A percentile compares a stretch with the other conserved stretches of the same genome.
phyloP scores from a whole-genome alignment of 2,113 vertebrate genomes.

The Condylura cristata region DNA sequence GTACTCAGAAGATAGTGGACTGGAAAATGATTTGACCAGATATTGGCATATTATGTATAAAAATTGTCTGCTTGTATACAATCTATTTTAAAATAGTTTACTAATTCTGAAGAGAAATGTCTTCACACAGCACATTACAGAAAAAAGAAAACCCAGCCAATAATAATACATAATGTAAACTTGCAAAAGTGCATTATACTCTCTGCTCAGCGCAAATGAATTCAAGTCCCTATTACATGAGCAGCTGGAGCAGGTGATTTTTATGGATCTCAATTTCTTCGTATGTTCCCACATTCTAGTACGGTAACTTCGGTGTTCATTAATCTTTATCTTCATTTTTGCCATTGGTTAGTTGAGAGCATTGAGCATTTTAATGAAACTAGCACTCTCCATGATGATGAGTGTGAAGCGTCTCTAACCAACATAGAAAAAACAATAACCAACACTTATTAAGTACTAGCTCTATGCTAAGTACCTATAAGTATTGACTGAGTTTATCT shows the following conservation, averaged over 20 bases:
- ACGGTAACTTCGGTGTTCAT: neutral
- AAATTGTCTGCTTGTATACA: neutral
- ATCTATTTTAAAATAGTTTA: neutral
- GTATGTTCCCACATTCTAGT: neutral
- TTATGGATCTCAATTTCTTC: neutral
- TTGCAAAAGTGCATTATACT: neutral
- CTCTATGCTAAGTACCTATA: neutral
- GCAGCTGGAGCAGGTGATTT: neutral
- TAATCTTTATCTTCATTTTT: neutral
- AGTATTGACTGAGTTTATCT: neutral
- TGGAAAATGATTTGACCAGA: neutral
- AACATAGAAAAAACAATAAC: neutral
- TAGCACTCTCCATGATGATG: neutral
- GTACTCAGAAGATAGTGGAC: neutral
- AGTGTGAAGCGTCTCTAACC: neutral
- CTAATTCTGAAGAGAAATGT: slow-evolving; percentile 35
- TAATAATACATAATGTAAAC: neutral
- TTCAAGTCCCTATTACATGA: neutral
- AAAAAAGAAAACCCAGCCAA: neutral
- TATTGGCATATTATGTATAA: neutral
- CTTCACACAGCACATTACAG: neutral
- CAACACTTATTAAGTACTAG: neutral
- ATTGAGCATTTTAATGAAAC: neutral
- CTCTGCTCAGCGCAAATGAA: neutral
- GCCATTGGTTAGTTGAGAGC: neutral